These are phyloP conservation scores for Drosophila quinaria DNA, from an alignment of 2,888 invertebrate species.

Conservation along the genomic window DNA sequence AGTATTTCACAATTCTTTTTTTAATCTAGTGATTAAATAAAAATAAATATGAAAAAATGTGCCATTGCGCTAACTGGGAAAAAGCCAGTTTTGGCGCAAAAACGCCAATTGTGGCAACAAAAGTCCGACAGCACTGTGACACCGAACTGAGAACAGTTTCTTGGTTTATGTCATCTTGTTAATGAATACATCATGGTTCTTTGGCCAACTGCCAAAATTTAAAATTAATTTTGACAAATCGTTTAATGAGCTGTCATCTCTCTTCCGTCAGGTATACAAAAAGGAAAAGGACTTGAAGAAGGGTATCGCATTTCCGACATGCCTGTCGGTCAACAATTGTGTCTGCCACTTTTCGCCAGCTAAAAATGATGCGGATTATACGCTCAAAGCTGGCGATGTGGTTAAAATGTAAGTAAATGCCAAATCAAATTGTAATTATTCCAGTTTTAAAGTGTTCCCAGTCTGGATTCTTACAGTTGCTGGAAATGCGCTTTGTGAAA, in stretches of 20 bases:
- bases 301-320: constrained; percentile 99
- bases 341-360: constrained; percentile 99
- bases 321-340: constrained; percentile 99
- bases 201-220: constrained; percentile 38
- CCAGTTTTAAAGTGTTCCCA: background rate
- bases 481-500: too few relatives aligned
- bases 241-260: constrained; percentile 20
- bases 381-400: constrained; percentile 95
- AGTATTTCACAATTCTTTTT: too few relatives aligned
- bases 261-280: constrained; percentile 89
- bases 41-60: too few relatives aligned
- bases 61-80: too few relatives aligned
- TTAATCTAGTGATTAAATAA: too few relatives aligned
- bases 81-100: too few relatives aligned
- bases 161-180: background rate
- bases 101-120: too few relatives aligned
- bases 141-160: background rate
- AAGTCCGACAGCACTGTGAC: background rate
- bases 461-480: background rate
- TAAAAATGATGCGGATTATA: constrained; percentile 94
- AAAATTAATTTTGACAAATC: constrained; percentile 13
- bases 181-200: background rate
- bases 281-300: constrained; percentile 99
- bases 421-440: background rate
- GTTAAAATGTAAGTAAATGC: constrained; percentile 96